These are phyloP conservation scores for Drosophila persimilis DNA, from an alignment of 1,140 invertebrate species.

Conservation along the genomic window DNA sequence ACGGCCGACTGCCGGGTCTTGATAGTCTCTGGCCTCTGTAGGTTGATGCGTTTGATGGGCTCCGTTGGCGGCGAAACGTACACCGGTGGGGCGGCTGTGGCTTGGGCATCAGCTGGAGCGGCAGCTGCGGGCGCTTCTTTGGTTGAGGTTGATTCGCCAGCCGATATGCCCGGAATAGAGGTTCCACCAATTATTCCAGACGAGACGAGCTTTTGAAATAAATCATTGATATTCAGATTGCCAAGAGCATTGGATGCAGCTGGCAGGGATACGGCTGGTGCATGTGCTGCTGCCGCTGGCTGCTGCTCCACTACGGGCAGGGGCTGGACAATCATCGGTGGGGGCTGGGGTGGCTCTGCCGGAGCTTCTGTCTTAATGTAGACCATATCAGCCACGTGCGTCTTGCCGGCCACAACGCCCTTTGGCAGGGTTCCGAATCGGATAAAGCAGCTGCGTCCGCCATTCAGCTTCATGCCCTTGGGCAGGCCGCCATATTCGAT, in stretches of 20 bases:
- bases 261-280: constrained; percentile 44
- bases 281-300: background rate
- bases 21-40: constrained; percentile 88
- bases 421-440: constrained; percentile 91
- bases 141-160: background rate
- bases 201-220: constrained; percentile 92
- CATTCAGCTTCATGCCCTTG: constrained; percentile 91
- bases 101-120: constrained; percentile 20
- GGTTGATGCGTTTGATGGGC: constrained; percentile 86
- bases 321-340: constrained; percentile 47
- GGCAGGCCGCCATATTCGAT: constrained; percentile 96
- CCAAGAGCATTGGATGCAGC: constrained; percentile 50
- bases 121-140: constrained; percentile 31
- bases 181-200: constrained; percentile 89
- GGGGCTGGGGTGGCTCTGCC: constrained; percentile 54
- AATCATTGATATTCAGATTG: constrained; percentile 90
- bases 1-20: constrained; percentile 89
- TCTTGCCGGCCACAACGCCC: constrained; percentile 87
- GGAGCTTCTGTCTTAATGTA: constrained; percentile 83
- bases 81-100: constrained; percentile 2
- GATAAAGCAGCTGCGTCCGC: constrained; percentile 92
- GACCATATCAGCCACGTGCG: constrained; percentile 88
- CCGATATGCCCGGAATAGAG: background rate
- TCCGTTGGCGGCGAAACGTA: constrained; percentile 65
- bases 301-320: constrained; percentile 20